Base-by-base conservation (phyloP, 2,888 invertebrate genomes). In the Lasioglossum vierecki region DNA sequence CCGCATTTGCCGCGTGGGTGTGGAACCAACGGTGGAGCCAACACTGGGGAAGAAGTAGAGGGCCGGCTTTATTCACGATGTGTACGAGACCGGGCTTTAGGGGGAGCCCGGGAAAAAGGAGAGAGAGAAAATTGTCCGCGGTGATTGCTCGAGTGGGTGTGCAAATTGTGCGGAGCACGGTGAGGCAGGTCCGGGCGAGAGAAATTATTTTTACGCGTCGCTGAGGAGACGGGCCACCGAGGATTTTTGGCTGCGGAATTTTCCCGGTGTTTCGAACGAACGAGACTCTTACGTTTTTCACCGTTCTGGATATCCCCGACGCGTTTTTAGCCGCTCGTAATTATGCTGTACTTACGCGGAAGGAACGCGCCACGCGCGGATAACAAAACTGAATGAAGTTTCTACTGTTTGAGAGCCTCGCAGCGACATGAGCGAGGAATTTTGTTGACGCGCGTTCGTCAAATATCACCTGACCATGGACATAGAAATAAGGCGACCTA, bases 31-130 rank as follows among this genome's bases (percentile, higher is more conserved):
- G 57, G 57, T 4, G 57, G 57, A 57, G 11, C n/a, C n/a, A n/a
- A 63, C 30, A 68, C 18, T 18, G 35, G 68, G 22, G 26, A 68
- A 68, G 84, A 76, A 76, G 39, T 68, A 53, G 53, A 78, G 70
- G 72, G 79, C 83, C 75, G 85, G 84, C 82, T 90, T 90, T 83
- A 84, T 88, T 87, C 82, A 26, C 74, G 84, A 81, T 79, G 85
- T 84, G 87, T 73, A 72, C 66, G 60, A 39, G 66, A 18, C 26
- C 49, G 71, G 80, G 39, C 39, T 70, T 41, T 41, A 22, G 80
- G 71, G 80, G 76, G 46, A 70, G 35, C 4, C 53, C 66, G 35
- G 68, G 60, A 72, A 75, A 78, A 76, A 68, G 76, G 72, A 46
- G 39, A 88, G 72, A 84, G 74, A 49, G 71, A 68, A 46, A 78